These are phyloP conservation scores for Seira ritae DNA, from an alignment of 2,888 invertebrate species.

Conservation along the genomic window DNA sequence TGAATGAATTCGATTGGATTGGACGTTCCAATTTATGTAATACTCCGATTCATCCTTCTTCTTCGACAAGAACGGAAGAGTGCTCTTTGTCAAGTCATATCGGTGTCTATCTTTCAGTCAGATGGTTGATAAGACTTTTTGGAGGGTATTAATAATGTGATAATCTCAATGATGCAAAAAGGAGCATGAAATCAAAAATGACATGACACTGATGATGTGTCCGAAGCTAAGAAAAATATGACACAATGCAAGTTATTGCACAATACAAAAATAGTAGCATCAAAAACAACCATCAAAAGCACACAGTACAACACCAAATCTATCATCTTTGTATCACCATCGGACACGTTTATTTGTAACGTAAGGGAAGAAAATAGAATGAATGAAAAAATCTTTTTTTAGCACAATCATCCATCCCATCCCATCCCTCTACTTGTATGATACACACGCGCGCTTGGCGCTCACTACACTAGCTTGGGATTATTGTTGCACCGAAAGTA, in stretches of 20 bases:
- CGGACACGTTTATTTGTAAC: slow-evolving; percentile 11
- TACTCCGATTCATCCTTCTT: too few relatives aligned
- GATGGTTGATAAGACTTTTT: not conserved
- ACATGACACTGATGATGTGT: slow-evolving; percentile 16
- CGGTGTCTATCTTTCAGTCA: slow-evolving; percentile 14
- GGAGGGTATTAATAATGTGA: slow-evolving; percentile 11
- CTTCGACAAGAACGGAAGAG: not conserved
- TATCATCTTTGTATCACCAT: slow-evolving; percentile 12
- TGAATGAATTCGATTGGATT: not conserved
- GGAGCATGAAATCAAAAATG: slow-evolving; percentile 11
- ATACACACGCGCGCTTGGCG: slow-evolving; percentile 11
- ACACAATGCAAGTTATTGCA: not conserved
- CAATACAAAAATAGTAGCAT: slow-evolving; percentile 16
- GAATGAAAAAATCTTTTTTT: slow-evolving; percentile 41
- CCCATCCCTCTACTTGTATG: not conserved
- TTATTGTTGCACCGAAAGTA: slow-evolving; percentile 31
- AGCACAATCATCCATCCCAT: slow-evolving; percentile 22
- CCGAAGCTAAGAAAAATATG: slow-evolving; percentile 12
- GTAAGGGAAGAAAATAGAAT: not conserved
- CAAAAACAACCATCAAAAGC: slow-evolving; percentile 5
- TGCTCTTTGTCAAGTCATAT: slow-evolving; percentile 2
- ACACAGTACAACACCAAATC: slow-evolving; percentile 9
- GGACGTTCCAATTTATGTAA: slow-evolving; percentile 1
- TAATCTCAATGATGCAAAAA: slow-evolving; percentile 16
- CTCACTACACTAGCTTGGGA: not conserved